Evolutionary conservation across 2,888 invertebrate genomes (phyloP), one percentile per base, ranked within the genome.

Genomic region (Molorchus minor): DNA sequence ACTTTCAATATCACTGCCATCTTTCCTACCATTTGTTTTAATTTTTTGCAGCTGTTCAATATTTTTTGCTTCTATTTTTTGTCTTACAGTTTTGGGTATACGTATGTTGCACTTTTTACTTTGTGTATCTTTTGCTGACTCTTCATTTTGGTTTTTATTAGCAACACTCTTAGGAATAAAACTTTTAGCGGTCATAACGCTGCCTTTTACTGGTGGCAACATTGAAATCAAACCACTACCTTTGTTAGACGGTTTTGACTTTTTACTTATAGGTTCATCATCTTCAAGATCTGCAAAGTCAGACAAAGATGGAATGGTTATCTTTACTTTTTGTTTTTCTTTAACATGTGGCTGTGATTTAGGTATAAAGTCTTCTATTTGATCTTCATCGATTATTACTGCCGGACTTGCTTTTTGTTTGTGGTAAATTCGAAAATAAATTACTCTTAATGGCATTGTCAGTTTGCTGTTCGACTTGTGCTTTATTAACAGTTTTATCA

Each of bases 291-390:
- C 67, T 53, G 61, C 46, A 47, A 76, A 77, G 21, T 74, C 66
- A 19, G 74, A 72, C 41, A 76, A 61, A 15, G 75, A 73, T 36
- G 77, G 77, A 40, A 76, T 72, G 0, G 68, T 67, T 45, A 77
- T 76, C 69, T 71, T 72, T 1, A 75, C 72, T 67, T 74, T 76
- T 56, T 68, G 67, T 59, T 68, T 73, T 29, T 67, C 66, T 49
- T 71, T 72, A 19, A 54, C 25, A 12, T 44, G 7, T 29, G 62
- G 60, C 55, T 68, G 60, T 15, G 71, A 67, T 65, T 74, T 77
- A 3, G 76, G 76, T 40, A 76, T 71, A 46, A 76, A 76, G 58
- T 77, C 75, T 67, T 77, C 77, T 17, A 76, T 63, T 60, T 71
- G 59, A 47, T 73, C 75, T 36, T 73, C 73, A 41, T 61, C 55